Conservation (phyloP, 2,888 invertebrate species). For the Xestia ashworthii region DNA sequence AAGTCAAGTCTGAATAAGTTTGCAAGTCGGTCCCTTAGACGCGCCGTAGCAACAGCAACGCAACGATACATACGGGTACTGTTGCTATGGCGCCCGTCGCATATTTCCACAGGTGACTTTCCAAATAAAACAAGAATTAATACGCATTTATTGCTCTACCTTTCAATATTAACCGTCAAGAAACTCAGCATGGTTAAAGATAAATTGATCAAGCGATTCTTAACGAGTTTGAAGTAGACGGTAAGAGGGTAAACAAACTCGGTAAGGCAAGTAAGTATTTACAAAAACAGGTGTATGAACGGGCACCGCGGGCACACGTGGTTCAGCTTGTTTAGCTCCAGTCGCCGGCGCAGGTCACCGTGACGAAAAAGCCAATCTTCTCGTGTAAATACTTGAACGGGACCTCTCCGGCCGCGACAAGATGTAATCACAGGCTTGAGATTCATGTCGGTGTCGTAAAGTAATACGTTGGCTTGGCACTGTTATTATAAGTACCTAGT, state of each 20-base stretch:
- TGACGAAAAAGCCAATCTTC: slow-evolving; percentile 78
- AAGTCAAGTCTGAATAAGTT: slow-evolving; percentile 13
- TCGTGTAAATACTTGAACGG: slow-evolving; percentile 79
- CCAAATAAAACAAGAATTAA: neutral
- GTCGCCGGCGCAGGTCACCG: slow-evolving; percentile 67
- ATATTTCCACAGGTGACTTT: slow-evolving; percentile 1
- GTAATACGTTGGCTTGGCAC: slow-evolving; percentile 36
- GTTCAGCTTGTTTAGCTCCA: slow-evolving; percentile 65
- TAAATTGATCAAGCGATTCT: neutral
- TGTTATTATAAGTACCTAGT: slow-evolving; percentile 41
- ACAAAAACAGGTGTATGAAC: slow-evolving; percentile 49
- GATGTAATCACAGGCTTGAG: slow-evolving; percentile 62
- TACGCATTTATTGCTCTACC: neutral
- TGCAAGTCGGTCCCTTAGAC: neutral
- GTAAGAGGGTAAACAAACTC: slow-evolving; percentile 23
- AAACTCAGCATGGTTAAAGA: neutral
- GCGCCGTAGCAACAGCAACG: slow-evolving; percentile 18
- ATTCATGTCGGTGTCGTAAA: slow-evolving; percentile 51
- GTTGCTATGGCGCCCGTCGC: neutral
- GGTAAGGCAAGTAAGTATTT: slow-evolving; percentile 38
- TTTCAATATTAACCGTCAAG: neutral
- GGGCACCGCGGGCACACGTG: slow-evolving; percentile 46
- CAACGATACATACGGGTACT: neutral
- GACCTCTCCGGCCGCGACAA: slow-evolving; percentile 69
- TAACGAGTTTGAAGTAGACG: neutral